These are phyloP conservation scores for Notodonta dromedarius DNA, from an alignment of 2,888 invertebrate genomes.

Conservation along the genomic window DNA sequence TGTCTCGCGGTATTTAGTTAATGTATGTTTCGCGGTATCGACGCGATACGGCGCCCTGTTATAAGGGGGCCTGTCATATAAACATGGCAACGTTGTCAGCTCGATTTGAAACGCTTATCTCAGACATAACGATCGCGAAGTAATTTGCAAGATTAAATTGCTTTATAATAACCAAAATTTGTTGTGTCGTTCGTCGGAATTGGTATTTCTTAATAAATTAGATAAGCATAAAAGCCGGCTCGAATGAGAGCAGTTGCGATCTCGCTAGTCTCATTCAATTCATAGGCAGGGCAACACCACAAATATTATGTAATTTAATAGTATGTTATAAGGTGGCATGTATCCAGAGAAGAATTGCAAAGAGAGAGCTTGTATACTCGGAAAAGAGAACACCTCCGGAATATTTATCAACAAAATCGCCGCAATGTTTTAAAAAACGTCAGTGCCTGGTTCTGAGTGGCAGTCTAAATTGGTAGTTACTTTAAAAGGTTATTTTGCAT, in stretches of 20 bases:
- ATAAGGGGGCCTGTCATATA: neutral
- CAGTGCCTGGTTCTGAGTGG: no score
- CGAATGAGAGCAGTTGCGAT: no score
- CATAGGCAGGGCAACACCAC: no score
- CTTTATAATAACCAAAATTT: slow-evolving; percentile 2
- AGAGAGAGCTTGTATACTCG: no score
- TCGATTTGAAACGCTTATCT: slow-evolving; percentile 1
- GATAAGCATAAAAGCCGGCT: neutral
- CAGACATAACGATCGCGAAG: neutral
- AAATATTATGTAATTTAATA: no score
- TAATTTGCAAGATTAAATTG: slow-evolving; percentile 1
- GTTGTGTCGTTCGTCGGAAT: neutral
- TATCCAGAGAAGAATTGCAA: no score
- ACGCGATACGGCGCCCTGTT: neutral
- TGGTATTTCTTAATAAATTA: neutral
- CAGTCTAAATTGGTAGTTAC: no score
- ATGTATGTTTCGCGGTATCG: neutral
- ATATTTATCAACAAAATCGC: no score
- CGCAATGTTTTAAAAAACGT: no score
- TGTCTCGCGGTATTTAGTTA: neutral
- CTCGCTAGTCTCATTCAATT: no score
- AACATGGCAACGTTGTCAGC: neutral
- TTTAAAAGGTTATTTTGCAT: neutral
- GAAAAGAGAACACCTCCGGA: no score
- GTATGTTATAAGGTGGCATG: no score